Conservation (phyloP, 2,888 invertebrate species). For the Sceliomorpha sp. region DNA sequence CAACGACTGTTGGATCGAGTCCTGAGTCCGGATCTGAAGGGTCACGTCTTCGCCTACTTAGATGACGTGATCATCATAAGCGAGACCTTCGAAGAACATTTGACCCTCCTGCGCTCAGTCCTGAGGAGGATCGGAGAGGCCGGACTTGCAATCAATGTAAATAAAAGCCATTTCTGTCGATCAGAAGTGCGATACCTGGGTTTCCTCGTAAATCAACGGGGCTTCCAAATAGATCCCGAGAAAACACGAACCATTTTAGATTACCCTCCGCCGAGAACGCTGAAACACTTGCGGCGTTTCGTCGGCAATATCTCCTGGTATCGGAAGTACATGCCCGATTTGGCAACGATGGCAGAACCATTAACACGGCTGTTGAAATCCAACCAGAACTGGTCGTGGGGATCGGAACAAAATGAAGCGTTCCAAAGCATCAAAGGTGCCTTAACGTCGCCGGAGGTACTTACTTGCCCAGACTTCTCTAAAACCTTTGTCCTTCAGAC, state of each 20-base stretch:
- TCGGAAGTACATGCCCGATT: constrained; percentile 60
- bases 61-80: constrained; percentile 54
- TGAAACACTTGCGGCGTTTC: constrained; percentile 60
- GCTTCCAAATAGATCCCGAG: constrained; percentile 54
- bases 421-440: constrained; percentile 24
- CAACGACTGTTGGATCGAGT: constrained; percentile 54
- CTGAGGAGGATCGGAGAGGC: constrained; percentile 21
- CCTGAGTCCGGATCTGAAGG: constrained; percentile 45
- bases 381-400: constrained; percentile 25
- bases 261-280: constrained; percentile 57
- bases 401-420: constrained; percentile 8
- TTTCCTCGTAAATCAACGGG: constrained; percentile 60
- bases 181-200: constrained; percentile 61
- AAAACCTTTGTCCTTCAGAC: constrained; percentile 23
- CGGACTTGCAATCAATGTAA: constrained; percentile 31
- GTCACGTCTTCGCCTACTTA: constrained; percentile 40
- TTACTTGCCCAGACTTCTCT: constrained; percentile 14
- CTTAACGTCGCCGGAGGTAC: too few species aligned
- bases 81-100: constrained; percentile 52
- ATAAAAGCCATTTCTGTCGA: constrained; percentile 55
- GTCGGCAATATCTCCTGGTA: constrained; percentile 69
- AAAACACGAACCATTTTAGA: constrained; percentile 38
- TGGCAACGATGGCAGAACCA: constrained; percentile 49
- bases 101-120: constrained; percentile 15
- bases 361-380: constrained; percentile 46